Base-by-base conservation (phyloP, 1,140 invertebrate species). In the Philotrypesis tridentata region DNA sequence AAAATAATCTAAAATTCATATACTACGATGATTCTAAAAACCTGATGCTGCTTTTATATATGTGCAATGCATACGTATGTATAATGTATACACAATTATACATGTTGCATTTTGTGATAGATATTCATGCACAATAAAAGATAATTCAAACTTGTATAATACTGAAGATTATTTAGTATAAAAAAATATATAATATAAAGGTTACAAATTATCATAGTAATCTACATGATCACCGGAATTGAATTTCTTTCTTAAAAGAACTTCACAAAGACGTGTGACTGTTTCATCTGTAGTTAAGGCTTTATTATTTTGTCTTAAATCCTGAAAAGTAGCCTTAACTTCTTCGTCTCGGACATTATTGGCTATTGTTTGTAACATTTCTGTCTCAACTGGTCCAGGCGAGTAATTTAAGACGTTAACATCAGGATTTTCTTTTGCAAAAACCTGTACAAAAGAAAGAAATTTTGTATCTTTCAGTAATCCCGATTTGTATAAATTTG, bases 381-480 rank as follows among this genome's bases (percentile, higher is more conserved):
- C 95, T 0, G 98, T 99, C 83, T 97, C 93, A 4, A 99, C 95
- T 5, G 98, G 97, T 31, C 98, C 98, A 0, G 98, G 98, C 6
- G 97, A 95, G 92, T 99, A 99, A 91, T 95, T 98, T 4, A 99
- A 89, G 12, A 99, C 95, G 79, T 94, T 92, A 0, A 97, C 91
- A 29, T 94, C 87, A 21, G 94, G 94, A 85, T 96, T 94, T 92
- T 99, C 98, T 37, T 94, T 90, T 11, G 97, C 97, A 68, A 99
- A 92, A 7, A 93, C 92, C 91, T 92, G n/a, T 27, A 63, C n/a
- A 55, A 21, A 4, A 55, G 2, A 17, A n/a, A 55, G 12, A 25
- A 73, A 72, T n/a, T 37, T 74, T 81, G 33, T 37, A 37, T 37
- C n/a, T n/a, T n/a, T n/a, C n/a, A n/a, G n/a, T n/a, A n/a, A n/a